Evolutionary conservation across 1,140 invertebrate genomes (phyloP).

Genomic region (Archivesica marissinica): DNA sequence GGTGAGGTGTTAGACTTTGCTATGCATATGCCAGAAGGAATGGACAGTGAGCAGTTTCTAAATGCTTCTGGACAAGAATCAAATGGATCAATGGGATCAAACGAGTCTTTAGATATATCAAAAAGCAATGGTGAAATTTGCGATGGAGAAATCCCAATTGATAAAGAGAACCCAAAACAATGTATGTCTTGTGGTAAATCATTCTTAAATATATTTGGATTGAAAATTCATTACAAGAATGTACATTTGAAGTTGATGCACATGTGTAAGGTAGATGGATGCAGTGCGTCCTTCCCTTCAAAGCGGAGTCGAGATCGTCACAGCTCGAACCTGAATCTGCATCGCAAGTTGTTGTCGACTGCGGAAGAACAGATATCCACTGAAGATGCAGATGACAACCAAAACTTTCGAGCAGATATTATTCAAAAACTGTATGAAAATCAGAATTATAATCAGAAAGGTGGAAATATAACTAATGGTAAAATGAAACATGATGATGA

Average conservation of each 20-base stretch:
- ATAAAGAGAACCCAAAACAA: constrained; percentile 92
- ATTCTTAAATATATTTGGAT: constrained; percentile 97
- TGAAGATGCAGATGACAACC: constrained; percentile 63
- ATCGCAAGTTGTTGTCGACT: constrained; percentile 84
- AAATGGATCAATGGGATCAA: constrained; percentile 63
- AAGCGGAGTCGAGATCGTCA: constrained; percentile 96
- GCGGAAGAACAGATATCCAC: constrained; percentile 59
- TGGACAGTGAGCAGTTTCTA: constrained; percentile 34
- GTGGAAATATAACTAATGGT: constrained; percentile 49
- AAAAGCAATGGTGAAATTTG: constrained; percentile 48
- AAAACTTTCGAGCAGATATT: constrained; percentile 67
- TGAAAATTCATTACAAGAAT: constrained; percentile 98
- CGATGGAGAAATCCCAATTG: constrained; percentile 89
- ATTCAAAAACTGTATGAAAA: constrained; percentile 71
- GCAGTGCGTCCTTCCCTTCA: constrained; percentile 97
- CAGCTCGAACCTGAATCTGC: constrained; percentile 95
- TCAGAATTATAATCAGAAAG: constrained; percentile 54
- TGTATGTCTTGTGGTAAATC: constrained; percentile 96
- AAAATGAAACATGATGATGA: constrained; percentile 27
- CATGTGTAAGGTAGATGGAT: constrained; percentile 97
- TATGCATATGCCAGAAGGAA: constrained; percentile 52
- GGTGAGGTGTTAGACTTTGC: constrained; percentile 60
- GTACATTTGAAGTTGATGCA: constrained; percentile 98
- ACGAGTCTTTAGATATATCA: constrained; percentile 51
- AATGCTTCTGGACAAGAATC: constrained; percentile 66